Conservation (phyloP, 2,113 vertebrate genomes). For the Poeciliopsis prolifica region DNA sequence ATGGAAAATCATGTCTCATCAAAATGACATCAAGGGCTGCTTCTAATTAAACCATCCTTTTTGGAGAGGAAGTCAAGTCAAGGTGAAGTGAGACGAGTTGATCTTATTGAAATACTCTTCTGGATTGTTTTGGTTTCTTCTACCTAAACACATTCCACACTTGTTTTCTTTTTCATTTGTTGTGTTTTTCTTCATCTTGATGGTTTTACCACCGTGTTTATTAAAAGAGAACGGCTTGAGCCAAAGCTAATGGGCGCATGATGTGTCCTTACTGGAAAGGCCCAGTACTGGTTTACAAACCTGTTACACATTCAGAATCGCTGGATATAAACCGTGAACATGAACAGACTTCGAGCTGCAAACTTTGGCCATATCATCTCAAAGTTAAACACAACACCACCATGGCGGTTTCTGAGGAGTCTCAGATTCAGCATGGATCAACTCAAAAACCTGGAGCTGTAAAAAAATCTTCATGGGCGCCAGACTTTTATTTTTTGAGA, state of each 20-base stretch:
- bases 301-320: no score
- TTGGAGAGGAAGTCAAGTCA: background rate
- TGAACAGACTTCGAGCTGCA: background rate
- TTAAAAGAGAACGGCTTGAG: background rate
- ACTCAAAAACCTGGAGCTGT: background rate
- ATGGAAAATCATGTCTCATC: no score
- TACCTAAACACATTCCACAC: conserved; percentile 9
- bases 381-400: background rate
- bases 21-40: no score
- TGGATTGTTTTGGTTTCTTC: background rate
- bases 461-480: background rate
- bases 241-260: background rate
- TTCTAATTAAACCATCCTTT: no score
- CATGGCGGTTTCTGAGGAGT: background rate
- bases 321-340: background rate
- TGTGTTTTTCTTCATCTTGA: conserved; percentile 21
- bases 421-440: background rate
- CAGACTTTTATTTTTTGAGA: background rate
- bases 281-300: accelerated
- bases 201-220: background rate
- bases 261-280: background rate
- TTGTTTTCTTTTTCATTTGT: conserved; percentile 26
- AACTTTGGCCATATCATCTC: accelerated
- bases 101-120: conserved; percentile 3
- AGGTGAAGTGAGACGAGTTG: background rate